These are phyloP conservation scores for Cordilura impudica DNA, from an alignment of 2,888 invertebrate genomes.

Conservation along the genomic window DNA sequence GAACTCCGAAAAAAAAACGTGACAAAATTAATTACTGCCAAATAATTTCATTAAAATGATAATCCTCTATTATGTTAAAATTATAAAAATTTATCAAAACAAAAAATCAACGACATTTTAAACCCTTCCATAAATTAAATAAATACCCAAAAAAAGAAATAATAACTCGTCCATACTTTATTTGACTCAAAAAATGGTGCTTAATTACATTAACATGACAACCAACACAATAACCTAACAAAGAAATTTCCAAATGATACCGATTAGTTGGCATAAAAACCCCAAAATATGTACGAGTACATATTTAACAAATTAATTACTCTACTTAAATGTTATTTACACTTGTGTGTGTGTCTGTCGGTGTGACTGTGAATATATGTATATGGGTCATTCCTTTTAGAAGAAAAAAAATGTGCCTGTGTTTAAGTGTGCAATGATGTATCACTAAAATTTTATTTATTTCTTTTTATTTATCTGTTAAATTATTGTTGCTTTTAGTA, in stretches of 20 bases:
- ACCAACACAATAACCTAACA: neutral
- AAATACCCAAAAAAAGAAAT: neutral
- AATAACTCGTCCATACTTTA: neutral
- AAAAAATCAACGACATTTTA: neutral
- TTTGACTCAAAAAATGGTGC: neutral
- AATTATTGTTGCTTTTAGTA: neutral
- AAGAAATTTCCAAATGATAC: neutral
- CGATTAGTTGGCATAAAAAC: neutral
- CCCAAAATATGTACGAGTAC: constrained; percentile 18
- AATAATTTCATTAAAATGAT: constrained; percentile 26
- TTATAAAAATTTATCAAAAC: neutral
- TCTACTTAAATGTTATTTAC: neutral
- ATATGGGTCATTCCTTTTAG: constrained; percentile 5
- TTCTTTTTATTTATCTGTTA: neutral
- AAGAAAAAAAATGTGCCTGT: neutral
- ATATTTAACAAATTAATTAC: constrained; percentile 14
- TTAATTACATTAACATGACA: constrained; percentile 24
- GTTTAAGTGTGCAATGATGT: neutral
- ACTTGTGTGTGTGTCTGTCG: neutral
- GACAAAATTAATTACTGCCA: constrained; percentile 37
- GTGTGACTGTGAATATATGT: neutral
- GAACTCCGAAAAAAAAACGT: constrained; percentile 22
- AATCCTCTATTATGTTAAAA: neutral
- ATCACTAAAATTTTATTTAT: neutral
- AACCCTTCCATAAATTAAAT: neutral